Percentiles rank a stretch among this genome's conserved stretches.
Evolutionary conservation across 2,888 invertebrate species (phyloP).

Genomic region (Orchesellides sinensis): DNA sequence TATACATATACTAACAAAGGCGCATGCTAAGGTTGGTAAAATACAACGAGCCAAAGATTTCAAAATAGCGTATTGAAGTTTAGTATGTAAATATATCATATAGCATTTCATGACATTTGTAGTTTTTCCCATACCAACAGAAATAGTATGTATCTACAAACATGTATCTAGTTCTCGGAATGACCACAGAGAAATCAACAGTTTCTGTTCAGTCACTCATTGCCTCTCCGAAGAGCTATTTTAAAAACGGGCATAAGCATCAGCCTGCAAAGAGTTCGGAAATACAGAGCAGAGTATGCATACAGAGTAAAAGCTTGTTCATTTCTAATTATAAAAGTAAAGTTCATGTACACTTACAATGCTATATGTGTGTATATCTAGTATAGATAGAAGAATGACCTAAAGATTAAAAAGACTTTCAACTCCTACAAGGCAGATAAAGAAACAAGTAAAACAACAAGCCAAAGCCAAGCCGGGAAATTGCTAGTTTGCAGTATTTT

Average conservation of each 20-base stretch:
- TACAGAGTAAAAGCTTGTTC: background rate
- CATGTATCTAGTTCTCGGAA: too few species aligned
- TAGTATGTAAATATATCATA: background rate
- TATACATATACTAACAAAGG: too few species aligned
- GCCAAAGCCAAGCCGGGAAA: too few species aligned
- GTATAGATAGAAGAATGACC: too few species aligned
- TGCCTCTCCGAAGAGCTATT: conserved; percentile 12
- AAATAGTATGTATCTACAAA: background rate
- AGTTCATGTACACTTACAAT: background rate
- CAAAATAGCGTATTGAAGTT: background rate
- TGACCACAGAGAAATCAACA: too few species aligned
- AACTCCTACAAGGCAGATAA: background rate
- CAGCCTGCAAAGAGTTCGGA: background rate
- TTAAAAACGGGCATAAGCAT: conserved; percentile 7
- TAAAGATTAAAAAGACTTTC: too few species aligned
- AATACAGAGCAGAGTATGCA: background rate
- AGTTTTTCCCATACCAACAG: background rate
- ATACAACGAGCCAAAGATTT: background rate
- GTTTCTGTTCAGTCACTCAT: background rate
- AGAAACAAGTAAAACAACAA: too few species aligned
- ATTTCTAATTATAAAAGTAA: background rate
- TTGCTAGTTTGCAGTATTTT: too few species aligned
- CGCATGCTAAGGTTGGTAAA: too few species aligned
- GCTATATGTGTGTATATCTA: background rate
- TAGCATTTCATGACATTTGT: background rate